Evolutionary conservation across 2,797 vertebrate genomes (phyloP), one percentile per base, ranked within the genome.

Genomic region (Sebastes alutus): DNA sequence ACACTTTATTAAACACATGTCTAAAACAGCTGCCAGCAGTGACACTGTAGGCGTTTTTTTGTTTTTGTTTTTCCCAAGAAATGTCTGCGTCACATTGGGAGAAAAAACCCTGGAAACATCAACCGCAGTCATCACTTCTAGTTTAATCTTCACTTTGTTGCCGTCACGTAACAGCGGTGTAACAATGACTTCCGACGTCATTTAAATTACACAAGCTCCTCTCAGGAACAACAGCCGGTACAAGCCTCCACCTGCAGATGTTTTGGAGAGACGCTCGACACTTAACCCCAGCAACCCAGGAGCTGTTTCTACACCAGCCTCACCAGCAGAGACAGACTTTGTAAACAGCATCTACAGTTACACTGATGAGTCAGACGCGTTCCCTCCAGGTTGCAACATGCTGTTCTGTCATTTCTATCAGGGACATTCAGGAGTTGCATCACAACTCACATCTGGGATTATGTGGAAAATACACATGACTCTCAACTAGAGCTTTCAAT

Each of bases 291-390:
- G 62, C 58, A 62, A 72, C 54, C 54, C 77, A 74, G 25, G 76
- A 83, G 74, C 71, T 55, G 72, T 71, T 80, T 85, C 77, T 81
- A 10, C 72, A 71, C 71, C 82, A 23, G 72, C 77, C 78, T 52
- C 64, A 33, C 78, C 35, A 61, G 70, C 80, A 70, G 62, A 68
- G 42, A 60, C 82, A 76, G 72, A 86, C 87, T 88, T 67, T 90
- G 89, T 91, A 92, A 93, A 93, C 90, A 92, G 78, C 63, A 23
- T 89, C 90, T 92, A 86, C 90, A 62, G 89, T 91, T 90, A 91
- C 89, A 82, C 69, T 29, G 75, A 80, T 92, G 93, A 93, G 70
- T 93, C 93, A 92, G 77, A 72, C 25, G 29, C 69, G 63, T 59
- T 91, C 80, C 27, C 62, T 75, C 83, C 83, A 88, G 84, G 90